Conservation (phyloP, 2,797 vertebrate genomes). For the Kryptopterus vitreolus region DNA sequence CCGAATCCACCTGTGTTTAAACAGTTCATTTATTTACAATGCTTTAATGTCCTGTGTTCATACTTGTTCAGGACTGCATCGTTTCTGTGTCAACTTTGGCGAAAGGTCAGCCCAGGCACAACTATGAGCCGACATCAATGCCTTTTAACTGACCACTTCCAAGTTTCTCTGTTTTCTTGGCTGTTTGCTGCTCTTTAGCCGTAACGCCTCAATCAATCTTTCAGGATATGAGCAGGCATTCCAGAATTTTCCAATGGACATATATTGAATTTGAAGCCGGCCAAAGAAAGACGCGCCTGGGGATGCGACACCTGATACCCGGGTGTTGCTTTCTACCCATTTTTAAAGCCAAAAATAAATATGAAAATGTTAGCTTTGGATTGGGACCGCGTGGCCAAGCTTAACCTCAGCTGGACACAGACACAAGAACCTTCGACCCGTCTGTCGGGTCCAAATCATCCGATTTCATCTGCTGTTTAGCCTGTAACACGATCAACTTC, state of each 20-base stretch:
- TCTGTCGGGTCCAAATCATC: constrained; percentile 24
- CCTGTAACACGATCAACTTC: constrained; percentile 20
- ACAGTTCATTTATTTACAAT: neutral
- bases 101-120: neutral
- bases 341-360: constrained; percentile 10
- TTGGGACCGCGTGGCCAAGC: neutral
- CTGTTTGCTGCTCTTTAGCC: neutral
- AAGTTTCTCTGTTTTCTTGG: neutral
- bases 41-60: neutral
- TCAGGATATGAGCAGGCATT: neutral
- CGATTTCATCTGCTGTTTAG: constrained; percentile 7
- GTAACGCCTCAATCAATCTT: constrained; percentile 3
- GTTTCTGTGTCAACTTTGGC: too few species aligned
- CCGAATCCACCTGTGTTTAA: constrained; percentile 39
- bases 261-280: constrained; percentile 20
- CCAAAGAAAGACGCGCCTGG: neutral
- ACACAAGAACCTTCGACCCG: constrained; percentile 3
- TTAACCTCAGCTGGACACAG: constrained; percentile 22
- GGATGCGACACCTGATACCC: constrained; percentile 15
- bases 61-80: neutral
- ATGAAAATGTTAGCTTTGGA: constrained; percentile 29
- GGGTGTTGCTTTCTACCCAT: constrained; percentile 8
- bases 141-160: neutral
- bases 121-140: neutral
- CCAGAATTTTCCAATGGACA: constrained; percentile 1